phyloP scores from a whole-genome alignment of 2,113 vertebrate genomes.

The Hypocryptadius cinnamomeus region DNA sequence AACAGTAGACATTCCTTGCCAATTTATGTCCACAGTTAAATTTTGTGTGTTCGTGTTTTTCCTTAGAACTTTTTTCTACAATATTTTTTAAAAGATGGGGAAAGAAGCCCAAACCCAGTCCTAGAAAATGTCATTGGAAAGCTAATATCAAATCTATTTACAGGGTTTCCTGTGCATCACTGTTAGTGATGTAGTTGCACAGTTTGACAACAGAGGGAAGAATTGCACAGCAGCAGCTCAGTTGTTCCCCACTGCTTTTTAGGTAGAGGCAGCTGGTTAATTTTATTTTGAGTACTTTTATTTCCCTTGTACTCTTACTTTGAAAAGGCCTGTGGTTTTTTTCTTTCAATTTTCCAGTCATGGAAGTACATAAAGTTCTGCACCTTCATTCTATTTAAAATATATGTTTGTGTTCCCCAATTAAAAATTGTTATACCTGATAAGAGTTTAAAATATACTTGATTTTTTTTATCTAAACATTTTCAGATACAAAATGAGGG shows the following conservation, averaged over 20 bases:
- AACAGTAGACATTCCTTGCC: not conserved
- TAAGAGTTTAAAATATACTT: not conserved
- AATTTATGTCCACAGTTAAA: not conserved
- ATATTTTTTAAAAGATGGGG: not conserved
- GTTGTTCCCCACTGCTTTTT: not conserved
- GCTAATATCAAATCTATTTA: not conserved
- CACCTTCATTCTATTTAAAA: not conserved
- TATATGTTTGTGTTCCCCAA: not conserved
- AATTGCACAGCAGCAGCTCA: not conserved
- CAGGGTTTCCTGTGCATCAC: not conserved
- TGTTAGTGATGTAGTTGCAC: not conserved
- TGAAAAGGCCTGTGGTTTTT: not conserved
- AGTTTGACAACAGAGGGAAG: slow-evolving; percentile 45
- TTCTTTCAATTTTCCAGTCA: not conserved
- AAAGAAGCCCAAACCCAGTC: not conserved
- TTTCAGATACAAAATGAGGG: not conserved
- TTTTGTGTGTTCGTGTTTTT: not conserved
- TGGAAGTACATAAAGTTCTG: not conserved
- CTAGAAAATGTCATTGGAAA: not conserved
- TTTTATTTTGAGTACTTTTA: not conserved
- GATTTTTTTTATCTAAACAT: not conserved
- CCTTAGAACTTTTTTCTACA: not conserved
- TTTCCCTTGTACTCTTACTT: not conserved
- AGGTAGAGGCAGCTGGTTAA: not conserved
- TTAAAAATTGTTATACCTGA: not conserved